These are phyloP conservation scores for Manis javanica DNA, from an alignment of 2,797 vertebrate genomes.

Conservation along the genomic window DNA sequence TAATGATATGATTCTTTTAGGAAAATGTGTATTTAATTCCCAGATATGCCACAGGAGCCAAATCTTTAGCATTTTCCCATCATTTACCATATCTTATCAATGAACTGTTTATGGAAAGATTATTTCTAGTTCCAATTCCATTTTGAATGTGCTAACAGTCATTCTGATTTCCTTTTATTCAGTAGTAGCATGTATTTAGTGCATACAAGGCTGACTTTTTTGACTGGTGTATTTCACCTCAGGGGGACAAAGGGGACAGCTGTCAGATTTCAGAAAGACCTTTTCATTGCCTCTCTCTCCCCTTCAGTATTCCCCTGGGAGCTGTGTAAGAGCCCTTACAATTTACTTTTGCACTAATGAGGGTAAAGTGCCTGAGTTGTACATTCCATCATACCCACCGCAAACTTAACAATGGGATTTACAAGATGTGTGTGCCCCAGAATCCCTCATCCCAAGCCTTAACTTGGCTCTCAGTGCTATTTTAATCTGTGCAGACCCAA, in stretches of 20 bases:
- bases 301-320: not conserved
- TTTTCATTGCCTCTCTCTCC: constrained; percentile 52
- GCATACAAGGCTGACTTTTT: constrained; percentile 65
- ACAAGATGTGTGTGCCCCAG: constrained; percentile 55
- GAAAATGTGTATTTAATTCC: constrained; percentile 1
- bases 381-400: constrained; percentile 62
- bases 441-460: constrained; percentile 77
- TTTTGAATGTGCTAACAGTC: constrained; percentile 78
- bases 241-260: not conserved
- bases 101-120: constrained; percentile 69
- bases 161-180: constrained; percentile 74
- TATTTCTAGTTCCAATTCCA: constrained; percentile 69
- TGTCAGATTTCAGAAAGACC: constrained; percentile 54
- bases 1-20: not conserved
- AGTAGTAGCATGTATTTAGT: constrained; percentile 74
- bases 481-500: constrained; percentile 73
- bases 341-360: constrained; percentile 77
- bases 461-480: constrained; percentile 75
- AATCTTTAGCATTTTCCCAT: not conserved
- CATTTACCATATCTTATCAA: not conserved
- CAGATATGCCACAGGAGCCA: not conserved
- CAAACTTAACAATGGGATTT: constrained; percentile 71
- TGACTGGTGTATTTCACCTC: constrained; percentile 67
- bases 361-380: constrained; percentile 54
- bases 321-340: constrained; percentile 47